Conservation (phyloP, 2,113 vertebrate genomes). For the Parus major region DNA sequence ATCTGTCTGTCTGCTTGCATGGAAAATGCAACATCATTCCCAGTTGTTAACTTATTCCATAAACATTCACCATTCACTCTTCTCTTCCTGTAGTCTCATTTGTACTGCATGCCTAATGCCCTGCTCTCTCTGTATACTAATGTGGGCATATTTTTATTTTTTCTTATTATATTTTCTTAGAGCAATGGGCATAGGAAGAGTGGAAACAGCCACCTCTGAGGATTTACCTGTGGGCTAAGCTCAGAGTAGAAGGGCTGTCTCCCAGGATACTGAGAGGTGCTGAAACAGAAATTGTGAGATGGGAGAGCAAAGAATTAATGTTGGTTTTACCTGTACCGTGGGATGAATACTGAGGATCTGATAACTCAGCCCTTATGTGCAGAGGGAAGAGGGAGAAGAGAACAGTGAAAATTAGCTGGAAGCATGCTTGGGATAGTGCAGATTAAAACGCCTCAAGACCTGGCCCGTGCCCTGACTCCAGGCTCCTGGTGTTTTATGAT, state of each 20-base stretch:
- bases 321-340: neutral
- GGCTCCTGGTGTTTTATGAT: neutral
- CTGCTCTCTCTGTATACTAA: constrained; percentile 50
- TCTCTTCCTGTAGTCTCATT: constrained; percentile 49
- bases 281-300: neutral
- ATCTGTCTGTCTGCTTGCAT: constrained; percentile 67
- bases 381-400: neutral
- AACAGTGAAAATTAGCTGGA: neutral
- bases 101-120: constrained; percentile 62
- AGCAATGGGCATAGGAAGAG: neutral
- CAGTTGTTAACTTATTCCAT: constrained; percentile 62
- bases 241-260: neutral
- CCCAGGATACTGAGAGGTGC: neutral
- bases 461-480: neutral
- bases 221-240: neutral
- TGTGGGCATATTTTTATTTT: neutral
- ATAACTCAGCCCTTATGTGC: neutral
- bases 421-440: neutral
- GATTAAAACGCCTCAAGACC: neutral
- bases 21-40: constrained; percentile 71
- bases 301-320: neutral
- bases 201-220: neutral
- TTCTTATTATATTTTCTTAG: neutral
- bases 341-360: neutral
- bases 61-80: constrained; percentile 46